These are phyloP conservation scores for Otus sunia DNA, from an alignment of 2,113 vertebrate species.

Conservation along the genomic window DNA sequence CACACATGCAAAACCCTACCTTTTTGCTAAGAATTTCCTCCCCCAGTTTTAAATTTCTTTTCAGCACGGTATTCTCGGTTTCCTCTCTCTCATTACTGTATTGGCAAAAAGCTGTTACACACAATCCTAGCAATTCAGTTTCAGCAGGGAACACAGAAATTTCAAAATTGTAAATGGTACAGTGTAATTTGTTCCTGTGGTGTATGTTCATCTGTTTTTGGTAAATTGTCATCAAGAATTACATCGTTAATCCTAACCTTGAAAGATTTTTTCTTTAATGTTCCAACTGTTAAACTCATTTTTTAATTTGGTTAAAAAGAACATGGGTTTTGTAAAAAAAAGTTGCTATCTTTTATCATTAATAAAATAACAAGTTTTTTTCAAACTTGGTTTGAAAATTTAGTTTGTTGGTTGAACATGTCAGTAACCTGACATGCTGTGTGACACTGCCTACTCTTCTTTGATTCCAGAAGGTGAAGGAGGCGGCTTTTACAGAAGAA, in stretches of 20 bases:
- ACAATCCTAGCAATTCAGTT: background rate
- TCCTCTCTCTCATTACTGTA: background rate
- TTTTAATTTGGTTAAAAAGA: background rate
- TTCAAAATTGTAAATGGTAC: background rate
- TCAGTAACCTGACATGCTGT: background rate
- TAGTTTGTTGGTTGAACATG: background rate
- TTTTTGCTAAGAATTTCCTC: background rate
- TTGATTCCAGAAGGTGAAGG: background rate
- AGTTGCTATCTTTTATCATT: background rate
- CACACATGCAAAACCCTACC: background rate
- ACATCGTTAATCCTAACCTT: background rate
- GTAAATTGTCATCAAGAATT: background rate
- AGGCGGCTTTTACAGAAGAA: background rate
- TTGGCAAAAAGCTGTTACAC: background rate
- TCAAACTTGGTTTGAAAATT: too few relatives aligned
- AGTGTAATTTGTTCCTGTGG: background rate
- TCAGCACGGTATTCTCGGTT: background rate
- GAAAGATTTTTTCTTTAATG: background rate
- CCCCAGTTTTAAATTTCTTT: background rate
- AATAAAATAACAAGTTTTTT: background rate
- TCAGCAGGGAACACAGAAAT: background rate
- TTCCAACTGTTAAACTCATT: background rate
- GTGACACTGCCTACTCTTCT: background rate
- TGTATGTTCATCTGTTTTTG: background rate
- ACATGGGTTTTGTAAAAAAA: background rate